Conservation (phyloP, 2,113 vertebrate species). For the Thalassoma bifasciatum region DNA sequence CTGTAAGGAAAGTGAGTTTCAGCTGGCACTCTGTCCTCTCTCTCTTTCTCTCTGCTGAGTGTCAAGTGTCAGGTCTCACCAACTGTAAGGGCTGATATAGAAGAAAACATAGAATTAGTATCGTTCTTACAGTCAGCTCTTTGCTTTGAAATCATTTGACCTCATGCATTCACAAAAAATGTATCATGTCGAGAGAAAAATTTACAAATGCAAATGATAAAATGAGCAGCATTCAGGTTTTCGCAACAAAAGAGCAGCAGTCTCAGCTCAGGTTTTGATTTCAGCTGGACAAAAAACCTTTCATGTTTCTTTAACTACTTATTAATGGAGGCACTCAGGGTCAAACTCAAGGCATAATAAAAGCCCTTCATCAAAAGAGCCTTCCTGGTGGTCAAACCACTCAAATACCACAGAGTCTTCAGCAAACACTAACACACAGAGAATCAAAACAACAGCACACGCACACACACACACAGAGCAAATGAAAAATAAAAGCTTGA, state of each 20-base stretch:
- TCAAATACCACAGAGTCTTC: neutral
- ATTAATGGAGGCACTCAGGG: neutral
- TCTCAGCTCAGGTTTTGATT: neutral
- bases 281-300: neutral
- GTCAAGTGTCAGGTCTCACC: constrained; percentile 29
- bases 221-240: neutral
- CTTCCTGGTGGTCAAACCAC: neutral
- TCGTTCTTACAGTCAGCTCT: neutral
- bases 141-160: neutral
- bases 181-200: neutral
- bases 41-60: constrained; percentile 14
- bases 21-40: neutral
- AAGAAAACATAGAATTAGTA: neutral
- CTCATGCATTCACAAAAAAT: too few species aligned
- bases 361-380: constrained; percentile 24
- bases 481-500: constrained; percentile 21
- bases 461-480: constrained; percentile 10
- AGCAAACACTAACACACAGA: neutral
- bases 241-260: neutral
- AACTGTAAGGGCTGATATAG: neutral
- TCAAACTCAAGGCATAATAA: constrained; percentile 21
- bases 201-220: neutral
- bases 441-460: constrained; percentile 1
- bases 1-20: constrained; percentile 3
- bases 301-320: too few species aligned